phyloP scores from a whole-genome alignment of 2,113 vertebrate species.

The Triplophysa rosa region DNA sequence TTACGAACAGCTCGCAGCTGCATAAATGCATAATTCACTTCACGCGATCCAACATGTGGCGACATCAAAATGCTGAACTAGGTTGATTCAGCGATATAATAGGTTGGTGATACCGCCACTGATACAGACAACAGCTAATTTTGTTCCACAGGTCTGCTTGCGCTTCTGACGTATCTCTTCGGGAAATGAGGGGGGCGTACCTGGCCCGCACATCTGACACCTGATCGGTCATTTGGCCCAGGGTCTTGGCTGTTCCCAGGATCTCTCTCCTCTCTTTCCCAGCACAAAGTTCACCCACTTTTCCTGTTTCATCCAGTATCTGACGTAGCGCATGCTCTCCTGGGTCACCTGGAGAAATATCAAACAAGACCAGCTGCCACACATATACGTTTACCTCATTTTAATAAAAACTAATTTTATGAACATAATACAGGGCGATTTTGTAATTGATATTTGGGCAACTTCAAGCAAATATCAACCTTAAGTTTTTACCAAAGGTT shows the following conservation, averaged over 20 bases:
- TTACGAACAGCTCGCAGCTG: constrained; percentile 21
- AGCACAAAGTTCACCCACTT: constrained; percentile 94
- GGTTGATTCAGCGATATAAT: constrained; percentile 12
- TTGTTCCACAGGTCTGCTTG: not conserved
- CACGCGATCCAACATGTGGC: not conserved
- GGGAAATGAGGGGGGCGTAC: constrained; percentile 65
- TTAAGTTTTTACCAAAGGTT: too few species aligned
- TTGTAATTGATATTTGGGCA: too few species aligned
- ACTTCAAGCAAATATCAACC: too few species aligned
- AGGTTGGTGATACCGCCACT: not conserved
- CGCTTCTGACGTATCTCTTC: not conserved
- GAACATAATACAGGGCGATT: not conserved
- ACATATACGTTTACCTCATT: too few species aligned
- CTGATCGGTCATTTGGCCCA: constrained; percentile 94
- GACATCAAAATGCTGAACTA: constrained; percentile 4
- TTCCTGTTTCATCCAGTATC: constrained; percentile 94
- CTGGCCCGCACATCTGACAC: constrained; percentile 87
- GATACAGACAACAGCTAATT: not conserved
- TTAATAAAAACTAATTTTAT: not conserved
- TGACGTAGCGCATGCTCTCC: constrained; percentile 91
- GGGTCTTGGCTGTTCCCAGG: constrained; percentile 85
- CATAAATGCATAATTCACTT: constrained; percentile 30
- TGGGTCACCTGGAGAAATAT: constrained; percentile 77
- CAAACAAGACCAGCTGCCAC: not conserved
- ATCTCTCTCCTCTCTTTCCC: constrained; percentile 95